A percentile compares a stretch with the other conserved stretches of the same genome.
Conservation (phyloP, 2,113 vertebrate genomes). For the Bos indicus region DNA sequence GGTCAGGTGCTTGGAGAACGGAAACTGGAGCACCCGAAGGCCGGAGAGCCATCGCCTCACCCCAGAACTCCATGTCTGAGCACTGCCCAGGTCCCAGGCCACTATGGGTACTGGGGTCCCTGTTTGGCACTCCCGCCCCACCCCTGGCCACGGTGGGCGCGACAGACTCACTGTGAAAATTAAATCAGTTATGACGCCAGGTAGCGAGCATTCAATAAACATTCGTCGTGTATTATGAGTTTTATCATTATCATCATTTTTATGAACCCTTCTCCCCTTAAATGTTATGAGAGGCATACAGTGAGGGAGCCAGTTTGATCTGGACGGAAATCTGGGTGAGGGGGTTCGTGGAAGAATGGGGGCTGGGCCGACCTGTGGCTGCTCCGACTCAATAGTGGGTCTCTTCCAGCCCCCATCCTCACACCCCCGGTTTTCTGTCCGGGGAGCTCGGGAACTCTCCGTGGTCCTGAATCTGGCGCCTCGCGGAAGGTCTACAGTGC, state of each 20-base stretch:
- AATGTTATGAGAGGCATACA: background rate
- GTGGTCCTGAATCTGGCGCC: slow-evolving; percentile 40
- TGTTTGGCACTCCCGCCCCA: background rate
- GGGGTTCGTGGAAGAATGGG: background rate
- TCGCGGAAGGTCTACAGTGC: background rate
- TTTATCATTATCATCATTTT: background rate
- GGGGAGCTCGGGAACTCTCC: slow-evolving; percentile 31
- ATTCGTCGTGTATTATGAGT: background rate
- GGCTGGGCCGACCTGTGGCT: background rate
- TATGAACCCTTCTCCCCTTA: background rate
- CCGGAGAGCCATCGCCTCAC: background rate
- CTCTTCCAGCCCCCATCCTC: no score
- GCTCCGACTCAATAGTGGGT: background rate
- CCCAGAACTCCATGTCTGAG: background rate
- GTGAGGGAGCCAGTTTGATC: background rate
- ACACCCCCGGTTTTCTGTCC: accelerated
- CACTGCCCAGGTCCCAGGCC: background rate
- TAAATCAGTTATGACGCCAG: background rate
- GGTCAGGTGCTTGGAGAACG: background rate
- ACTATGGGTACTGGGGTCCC: no score
- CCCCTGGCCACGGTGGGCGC: background rate
- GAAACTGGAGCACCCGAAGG: background rate
- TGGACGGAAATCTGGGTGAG: background rate
- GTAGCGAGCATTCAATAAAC: background rate
- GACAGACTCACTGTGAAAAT: background rate